Percentiles rank a stretch among this genome's conserved stretches.
Evolutionary conservation across 2,113 vertebrate species (phyloP).

Genomic region (Gymnarchus niloticus): DNA sequence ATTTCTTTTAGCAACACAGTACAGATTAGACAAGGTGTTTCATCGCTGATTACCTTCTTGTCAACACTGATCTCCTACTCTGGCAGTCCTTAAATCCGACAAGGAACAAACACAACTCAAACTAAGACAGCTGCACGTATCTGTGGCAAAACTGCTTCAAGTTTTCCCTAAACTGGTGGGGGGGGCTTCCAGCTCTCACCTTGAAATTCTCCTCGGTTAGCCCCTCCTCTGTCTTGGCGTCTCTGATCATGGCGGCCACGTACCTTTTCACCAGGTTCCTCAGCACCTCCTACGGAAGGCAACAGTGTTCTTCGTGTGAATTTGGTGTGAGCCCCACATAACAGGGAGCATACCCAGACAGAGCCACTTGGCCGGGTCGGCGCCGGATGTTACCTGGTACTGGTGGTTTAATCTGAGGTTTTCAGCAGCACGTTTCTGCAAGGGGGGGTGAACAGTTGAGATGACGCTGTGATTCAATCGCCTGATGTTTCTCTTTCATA

Average conservation of each 20-base stretch:
- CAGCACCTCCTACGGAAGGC: slow-evolving; percentile 80
- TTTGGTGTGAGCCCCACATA: neutral
- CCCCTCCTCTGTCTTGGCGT: slow-evolving; percentile 98
- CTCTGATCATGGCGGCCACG: slow-evolving; percentile 96
- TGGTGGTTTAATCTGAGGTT: slow-evolving; percentile 91
- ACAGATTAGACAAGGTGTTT: neutral
- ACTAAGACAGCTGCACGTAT: neutral
- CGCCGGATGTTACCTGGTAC: slow-evolving; percentile 71
- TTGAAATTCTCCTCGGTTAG: slow-evolving; percentile 98
- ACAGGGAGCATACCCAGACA: neutral
- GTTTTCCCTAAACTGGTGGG: neutral
- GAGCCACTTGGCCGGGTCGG: no score
- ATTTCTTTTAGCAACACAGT: neutral
- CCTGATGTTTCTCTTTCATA: slow-evolving; percentile 22
- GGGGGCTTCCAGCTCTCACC: slow-evolving; percentile 56
- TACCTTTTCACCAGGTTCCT: slow-evolving; percentile 95
- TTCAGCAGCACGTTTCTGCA: slow-evolving; percentile 86
- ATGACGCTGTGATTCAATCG: neutral
- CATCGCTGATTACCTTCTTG: neutral
- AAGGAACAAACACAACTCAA: neutral
- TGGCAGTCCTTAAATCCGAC: no score
- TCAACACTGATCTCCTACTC: no score
- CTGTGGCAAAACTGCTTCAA: neutral
- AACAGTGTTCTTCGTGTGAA: neutral
- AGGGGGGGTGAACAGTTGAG: slow-evolving; percentile 14